These are phyloP conservation scores for Tiliacea aurago DNA, from an alignment of 2,888 invertebrate species.

Conservation along the genomic window DNA sequence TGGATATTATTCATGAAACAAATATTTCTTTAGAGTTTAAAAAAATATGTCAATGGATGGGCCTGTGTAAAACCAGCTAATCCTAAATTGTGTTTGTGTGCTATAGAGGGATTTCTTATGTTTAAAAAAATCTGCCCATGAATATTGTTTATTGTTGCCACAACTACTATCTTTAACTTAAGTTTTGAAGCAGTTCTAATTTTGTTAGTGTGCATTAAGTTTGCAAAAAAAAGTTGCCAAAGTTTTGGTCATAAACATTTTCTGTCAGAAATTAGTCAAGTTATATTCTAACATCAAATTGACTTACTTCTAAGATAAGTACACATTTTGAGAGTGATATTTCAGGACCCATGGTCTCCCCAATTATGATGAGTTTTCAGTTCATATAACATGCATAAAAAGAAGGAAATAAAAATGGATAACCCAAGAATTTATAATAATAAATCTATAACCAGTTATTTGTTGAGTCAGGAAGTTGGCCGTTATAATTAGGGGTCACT, in stretches of 20 bases:
- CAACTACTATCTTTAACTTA: neutral
- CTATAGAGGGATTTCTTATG: neutral
- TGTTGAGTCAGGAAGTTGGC: conserved; percentile 25
- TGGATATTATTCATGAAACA: neutral
- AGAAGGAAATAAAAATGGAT: neutral
- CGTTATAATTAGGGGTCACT: conserved; percentile 17
- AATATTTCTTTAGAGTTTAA: neutral
- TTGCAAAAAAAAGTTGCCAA: neutral
- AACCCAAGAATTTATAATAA: conserved; percentile 6
- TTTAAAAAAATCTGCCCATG: neutral
- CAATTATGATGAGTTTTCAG: neutral
- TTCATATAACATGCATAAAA: too few species aligned
- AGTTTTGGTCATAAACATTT: neutral
- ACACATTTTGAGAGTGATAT: neutral
- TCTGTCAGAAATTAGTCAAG: neutral
- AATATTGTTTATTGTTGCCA: neutral
- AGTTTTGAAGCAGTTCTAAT: neutral
- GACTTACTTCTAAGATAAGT: neutral
- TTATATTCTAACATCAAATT: neutral
- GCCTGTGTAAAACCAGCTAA: neutral
- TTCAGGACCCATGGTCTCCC: too few species aligned
- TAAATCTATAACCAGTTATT: neutral
- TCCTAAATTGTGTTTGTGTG: conserved; percentile 1
- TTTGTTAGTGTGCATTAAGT: neutral
- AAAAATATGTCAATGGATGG: neutral